phyloP scores from a whole-genome alignment of 2,888 invertebrate genomes.

The Lutraria lutraria region DNA sequence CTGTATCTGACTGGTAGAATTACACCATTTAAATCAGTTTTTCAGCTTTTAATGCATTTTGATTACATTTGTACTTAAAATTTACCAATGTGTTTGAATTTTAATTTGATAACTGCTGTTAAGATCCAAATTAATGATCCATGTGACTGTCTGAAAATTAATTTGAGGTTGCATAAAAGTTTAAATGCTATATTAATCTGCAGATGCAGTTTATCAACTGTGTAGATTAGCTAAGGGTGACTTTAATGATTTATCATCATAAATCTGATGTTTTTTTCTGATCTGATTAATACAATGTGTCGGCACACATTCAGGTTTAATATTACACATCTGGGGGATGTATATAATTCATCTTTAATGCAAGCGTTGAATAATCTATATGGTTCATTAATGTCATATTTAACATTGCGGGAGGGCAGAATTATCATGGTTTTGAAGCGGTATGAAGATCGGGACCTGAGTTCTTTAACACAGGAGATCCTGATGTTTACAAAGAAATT shows the following conservation, averaged over 20 bases:
- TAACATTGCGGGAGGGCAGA: slow-evolving; percentile 51
- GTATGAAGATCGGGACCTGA: slow-evolving; percentile 49
- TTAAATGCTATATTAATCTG: neutral
- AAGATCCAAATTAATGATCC: neutral
- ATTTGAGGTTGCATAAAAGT: neutral
- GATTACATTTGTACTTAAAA: neutral
- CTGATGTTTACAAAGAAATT: slow-evolving; percentile 21
- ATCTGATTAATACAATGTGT: slow-evolving; percentile 13
- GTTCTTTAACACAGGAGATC: slow-evolving; percentile 51
- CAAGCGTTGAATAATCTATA: neutral
- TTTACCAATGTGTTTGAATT: neutral
- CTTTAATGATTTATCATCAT: neutral
- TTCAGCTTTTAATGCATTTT: neutral
- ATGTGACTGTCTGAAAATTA: neutral
- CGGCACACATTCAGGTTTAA: slow-evolving; percentile 1
- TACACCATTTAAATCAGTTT: neutral
- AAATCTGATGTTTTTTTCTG: neutral
- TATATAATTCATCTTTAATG: neutral
- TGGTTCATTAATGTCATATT: slow-evolving; percentile 7
- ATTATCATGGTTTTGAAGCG: slow-evolving; percentile 26
- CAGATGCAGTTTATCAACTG: neutral
- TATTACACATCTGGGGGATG: slow-evolving; percentile 5
- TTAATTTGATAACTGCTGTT: neutral
- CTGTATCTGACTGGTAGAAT: neutral
- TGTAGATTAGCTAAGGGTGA: neutral